These are phyloP conservation scores for Tinea trinotella DNA, from an alignment of 2,888 invertebrate genomes.

Conservation along the genomic window DNA sequence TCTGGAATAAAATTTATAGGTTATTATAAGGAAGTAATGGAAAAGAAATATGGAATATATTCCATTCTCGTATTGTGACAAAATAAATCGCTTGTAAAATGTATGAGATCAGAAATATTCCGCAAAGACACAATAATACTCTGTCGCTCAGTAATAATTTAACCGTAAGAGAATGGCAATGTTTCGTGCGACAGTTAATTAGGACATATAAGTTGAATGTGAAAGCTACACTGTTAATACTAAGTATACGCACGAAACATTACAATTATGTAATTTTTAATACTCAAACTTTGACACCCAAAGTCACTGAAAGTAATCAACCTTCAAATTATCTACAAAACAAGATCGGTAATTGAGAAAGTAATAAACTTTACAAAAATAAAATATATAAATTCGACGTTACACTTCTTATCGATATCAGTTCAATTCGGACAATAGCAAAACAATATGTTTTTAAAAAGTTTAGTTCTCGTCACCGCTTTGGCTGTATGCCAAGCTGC, in stretches of 20 bases:
- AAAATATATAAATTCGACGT: not conserved
- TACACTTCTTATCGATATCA: constrained; percentile 1
- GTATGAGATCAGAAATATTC: no score
- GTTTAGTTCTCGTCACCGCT: constrained; percentile 25
- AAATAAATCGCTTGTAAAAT: no score
- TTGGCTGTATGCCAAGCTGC: constrained; percentile 30
- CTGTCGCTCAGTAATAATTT: no score
- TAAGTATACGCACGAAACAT: not conserved
- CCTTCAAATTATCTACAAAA: constrained; percentile 1
- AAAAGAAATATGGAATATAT: not conserved
- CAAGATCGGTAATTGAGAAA: constrained; percentile 7
- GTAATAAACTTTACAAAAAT: not conserved
- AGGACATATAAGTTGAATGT: not conserved
- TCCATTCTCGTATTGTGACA: not conserved
- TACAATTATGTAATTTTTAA: not conserved
- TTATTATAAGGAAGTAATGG: not conserved
- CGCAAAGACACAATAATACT: no score
- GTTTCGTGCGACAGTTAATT: not conserved
- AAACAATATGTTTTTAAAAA: not conserved
- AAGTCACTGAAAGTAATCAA: constrained; percentile 13
- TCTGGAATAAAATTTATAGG: constrained; percentile 33
- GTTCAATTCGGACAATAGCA: constrained; percentile 19
- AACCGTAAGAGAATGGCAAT: no score
- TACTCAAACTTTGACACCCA: not conserved
- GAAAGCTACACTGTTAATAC: not conserved